These are phyloP conservation scores for Tiliacea citrago DNA, from an alignment of 2,888 invertebrate genomes.

Conservation along the genomic window DNA sequence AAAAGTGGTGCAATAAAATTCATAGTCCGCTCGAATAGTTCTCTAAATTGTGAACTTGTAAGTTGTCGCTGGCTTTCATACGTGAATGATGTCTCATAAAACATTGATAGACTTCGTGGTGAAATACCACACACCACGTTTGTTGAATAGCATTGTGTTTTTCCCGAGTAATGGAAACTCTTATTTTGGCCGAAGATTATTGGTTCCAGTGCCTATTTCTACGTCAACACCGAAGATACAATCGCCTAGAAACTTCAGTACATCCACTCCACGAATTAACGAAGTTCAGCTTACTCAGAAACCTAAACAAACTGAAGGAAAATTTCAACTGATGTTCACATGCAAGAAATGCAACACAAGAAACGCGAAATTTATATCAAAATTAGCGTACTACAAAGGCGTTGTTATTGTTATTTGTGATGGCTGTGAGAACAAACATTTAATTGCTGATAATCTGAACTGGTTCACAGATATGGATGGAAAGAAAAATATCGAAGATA, in stretches of 20 bases:
- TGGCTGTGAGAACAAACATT: constrained; percentile 96
- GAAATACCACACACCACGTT: constrained; percentile 85
- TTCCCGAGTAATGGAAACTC: constrained; percentile 88
- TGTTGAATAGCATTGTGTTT: constrained; percentile 84
- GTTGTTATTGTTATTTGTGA: constrained; percentile 98
- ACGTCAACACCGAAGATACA: constrained; percentile 80
- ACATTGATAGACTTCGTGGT: constrained; percentile 87
- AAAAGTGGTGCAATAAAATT: constrained; percentile 65
- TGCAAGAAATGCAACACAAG: constrained; percentile 96
- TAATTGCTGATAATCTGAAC: constrained; percentile 98
- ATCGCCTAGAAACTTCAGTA: constrained; percentile 81
- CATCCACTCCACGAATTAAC: constrained; percentile 74
- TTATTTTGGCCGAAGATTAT: constrained; percentile 83
- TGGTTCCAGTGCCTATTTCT: constrained; percentile 74
- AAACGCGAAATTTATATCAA: constrained; percentile 95
- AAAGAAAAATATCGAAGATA: constrained; percentile 97
- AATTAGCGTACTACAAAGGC: constrained; percentile 96
- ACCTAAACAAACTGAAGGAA: constrained; percentile 83
- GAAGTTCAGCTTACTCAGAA: constrained; percentile 73
- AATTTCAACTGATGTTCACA: constrained; percentile 94
- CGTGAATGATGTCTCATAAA: constrained; percentile 80
- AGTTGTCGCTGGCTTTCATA: neutral
- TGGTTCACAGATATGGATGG: constrained; percentile 97
- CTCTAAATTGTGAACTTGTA: neutral
- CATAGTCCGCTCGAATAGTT: neutral